Base-by-base conservation (phyloP, 2,113 vertebrate species). In the Syrmaticus mikado region DNA sequence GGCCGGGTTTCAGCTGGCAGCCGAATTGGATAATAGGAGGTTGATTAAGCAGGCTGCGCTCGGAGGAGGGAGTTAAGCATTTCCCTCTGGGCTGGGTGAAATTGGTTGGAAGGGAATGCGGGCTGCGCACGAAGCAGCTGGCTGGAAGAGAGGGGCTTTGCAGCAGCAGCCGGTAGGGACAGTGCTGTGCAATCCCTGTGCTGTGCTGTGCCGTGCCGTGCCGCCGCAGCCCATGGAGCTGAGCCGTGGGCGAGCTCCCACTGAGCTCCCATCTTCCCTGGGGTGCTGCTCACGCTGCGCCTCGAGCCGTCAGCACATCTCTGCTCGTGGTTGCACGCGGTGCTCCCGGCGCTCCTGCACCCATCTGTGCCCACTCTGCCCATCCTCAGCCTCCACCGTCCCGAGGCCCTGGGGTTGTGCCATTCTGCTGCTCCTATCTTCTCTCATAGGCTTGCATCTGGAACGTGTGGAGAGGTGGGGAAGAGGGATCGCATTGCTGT, bases 61-160 rank as follows among this genome's bases (percentile, higher is more conserved):
- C 58, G 87, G 88, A 94, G 94, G 96, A 92, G 84, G 96, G 97
- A 95, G 96, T 96, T 90, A 95, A 93, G 89, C 94, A 86, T 89
- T 96, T 98, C 97, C 97, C 95, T 95, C 92, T 80, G 95, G 96
- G 85, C 85, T 92, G 62, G 9, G 36, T 81, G 94, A 95, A 95
- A 89, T 96, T 94, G 96, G 94, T 93, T 77, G 94, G 95, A 95
- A 96, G 96, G 93, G 91, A 90, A 91, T 87, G 22, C 4, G 48
- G 90, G 68, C 92, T 76, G 95, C 10, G 58, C 19, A 13, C 34
- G 68, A 85, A 41, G 16, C 66, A 27, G 86, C 48, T 50, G 80
- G 11, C 67, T 43, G 75, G 86, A 40, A 81, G 55, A 68, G 50
- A 16, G 61, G 65, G 80, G 95, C 92, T 89, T 89, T 94, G 96